Evolutionary conservation across 2,797 vertebrate genomes (phyloP).

Genomic region (Microtus californicus): DNA sequence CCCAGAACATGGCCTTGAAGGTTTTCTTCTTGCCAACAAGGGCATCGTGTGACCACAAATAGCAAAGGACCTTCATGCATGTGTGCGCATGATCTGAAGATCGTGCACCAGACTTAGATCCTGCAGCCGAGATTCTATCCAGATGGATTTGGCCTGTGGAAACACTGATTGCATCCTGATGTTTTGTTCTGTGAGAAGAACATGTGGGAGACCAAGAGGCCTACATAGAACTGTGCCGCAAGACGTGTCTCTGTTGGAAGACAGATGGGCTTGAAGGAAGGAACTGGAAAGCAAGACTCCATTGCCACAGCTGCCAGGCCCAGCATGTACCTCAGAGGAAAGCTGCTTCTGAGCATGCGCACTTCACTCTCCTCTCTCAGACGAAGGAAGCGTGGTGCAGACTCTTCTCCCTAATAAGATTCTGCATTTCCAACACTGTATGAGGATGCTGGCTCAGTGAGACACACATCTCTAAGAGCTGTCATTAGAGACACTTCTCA

Average conservation of each 20-base stretch:
- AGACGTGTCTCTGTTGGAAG: neutral
- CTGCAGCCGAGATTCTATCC: neutral
- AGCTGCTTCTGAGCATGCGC: slow-evolving; percentile 42
- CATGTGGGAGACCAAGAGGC: neutral
- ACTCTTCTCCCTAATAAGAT: slow-evolving; percentile 67
- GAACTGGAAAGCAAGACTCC: fast-evolving
- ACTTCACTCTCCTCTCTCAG: slow-evolving; percentile 19
- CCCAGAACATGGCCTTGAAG: neutral
- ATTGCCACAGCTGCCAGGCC: slow-evolving; percentile 28
- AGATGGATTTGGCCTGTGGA: neutral
- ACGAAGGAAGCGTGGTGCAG: slow-evolving; percentile 11
- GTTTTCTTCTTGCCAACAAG: neutral
- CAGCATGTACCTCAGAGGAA: neutral
- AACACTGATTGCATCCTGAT: neutral
- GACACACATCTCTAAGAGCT: neutral
- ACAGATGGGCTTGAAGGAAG: slow-evolving; percentile 18
- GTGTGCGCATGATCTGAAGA: neutral
- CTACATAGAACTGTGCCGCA: neutral
- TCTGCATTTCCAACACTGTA: slow-evolving; percentile 41
- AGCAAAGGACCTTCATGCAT: neutral
- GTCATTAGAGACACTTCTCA: neutral
- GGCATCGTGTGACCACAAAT: fast-evolving
- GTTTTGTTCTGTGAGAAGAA: neutral
- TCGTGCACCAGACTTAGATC: neutral
- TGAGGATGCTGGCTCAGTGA: neutral